Base-by-base conservation (phyloP, 2,888 invertebrate genomes). In the Eilema caniola region DNA sequence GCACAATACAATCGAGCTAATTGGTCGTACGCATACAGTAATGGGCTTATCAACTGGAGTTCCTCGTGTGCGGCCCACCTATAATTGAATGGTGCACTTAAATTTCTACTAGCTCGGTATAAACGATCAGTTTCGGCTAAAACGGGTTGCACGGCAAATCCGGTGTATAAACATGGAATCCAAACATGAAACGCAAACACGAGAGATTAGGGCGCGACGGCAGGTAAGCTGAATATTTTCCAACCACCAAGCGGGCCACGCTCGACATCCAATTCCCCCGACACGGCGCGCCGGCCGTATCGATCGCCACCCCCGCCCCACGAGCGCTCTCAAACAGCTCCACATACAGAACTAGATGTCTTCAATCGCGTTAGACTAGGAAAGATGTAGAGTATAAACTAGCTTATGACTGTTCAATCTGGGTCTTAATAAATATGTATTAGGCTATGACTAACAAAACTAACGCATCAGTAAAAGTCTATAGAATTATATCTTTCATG, bases 1-100 rank as follows among this genome's bases (percentile, higher is more conserved):
- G 79, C 85, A 80, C 86, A 83, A 79, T 83, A 83, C 84, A 87
- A 88, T 88, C 82, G 74, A 83, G 78, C 83, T 88, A 89, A 91
- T 90, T 89, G 88, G 80, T 81, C 83, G 86, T 82, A 83, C 81
- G 85, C 80, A 80, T 82, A 80, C 80, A 74, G 76, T 83, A 84
- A 83, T 86, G 72, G 78, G 73, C 53, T 75, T 76, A 73, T 78
- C 81, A 78, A 77, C 69, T 76, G 69, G 71, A 76, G 71, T 70
- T 67, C 70, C 71, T 73, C 72, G 78, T 76, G 73, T 71, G 71
- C 69, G 78, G 76, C 81, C 81, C 80, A 24, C 57, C 57, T 33
- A 33, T 83, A 82, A 85, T 83, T 82, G 80, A 75, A 65, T 78
- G 66, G 47, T 71, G 65, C 76, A 81, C 83, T 83, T 77, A 72